phyloP scores from a whole-genome alignment of 2,888 invertebrate species.

The Caradrina clavipalpis region DNA sequence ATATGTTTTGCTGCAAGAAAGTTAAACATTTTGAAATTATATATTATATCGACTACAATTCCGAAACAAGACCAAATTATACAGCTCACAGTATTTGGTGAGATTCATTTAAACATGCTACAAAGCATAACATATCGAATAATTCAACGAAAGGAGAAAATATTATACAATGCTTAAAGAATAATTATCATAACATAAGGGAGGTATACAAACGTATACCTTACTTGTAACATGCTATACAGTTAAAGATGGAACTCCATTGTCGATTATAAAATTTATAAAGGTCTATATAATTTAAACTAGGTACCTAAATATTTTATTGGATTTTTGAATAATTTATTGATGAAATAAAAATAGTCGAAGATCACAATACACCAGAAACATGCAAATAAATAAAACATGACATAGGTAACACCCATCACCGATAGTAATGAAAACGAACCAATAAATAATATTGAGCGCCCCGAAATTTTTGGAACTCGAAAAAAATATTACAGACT shows the following conservation, averaged over 20 bases:
- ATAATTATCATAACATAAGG: background rate
- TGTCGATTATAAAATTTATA: background rate
- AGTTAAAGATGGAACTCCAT: constrained; percentile 6
- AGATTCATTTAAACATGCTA: constrained; percentile 60
- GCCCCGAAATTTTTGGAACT: background rate
- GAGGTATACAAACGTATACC: background rate
- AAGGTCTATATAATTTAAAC: background rate
- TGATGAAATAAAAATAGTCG: background rate
- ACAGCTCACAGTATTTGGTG: constrained; percentile 57
- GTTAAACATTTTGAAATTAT: background rate
- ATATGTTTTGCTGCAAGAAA: constrained; percentile 90
- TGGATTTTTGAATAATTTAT: background rate
- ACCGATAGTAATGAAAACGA: constrained; percentile 43
- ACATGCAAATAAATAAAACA: constrained; percentile 56
- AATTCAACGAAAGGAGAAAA: constrained; percentile 8
- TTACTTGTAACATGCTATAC: constrained; percentile 34
- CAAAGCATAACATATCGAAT: constrained; percentile 20
- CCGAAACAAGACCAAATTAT: constrained; percentile 15
- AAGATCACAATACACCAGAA: constrained; percentile 28
- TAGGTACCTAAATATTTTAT: background rate
- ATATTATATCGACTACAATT: background rate
- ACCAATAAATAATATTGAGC: background rate
- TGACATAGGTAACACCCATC: constrained; percentile 34
- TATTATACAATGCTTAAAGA: constrained; percentile 17
- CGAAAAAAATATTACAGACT: background rate